Base-by-base conservation (phyloP, 2,888 invertebrate genomes). In the Apeira syringaria region DNA sequence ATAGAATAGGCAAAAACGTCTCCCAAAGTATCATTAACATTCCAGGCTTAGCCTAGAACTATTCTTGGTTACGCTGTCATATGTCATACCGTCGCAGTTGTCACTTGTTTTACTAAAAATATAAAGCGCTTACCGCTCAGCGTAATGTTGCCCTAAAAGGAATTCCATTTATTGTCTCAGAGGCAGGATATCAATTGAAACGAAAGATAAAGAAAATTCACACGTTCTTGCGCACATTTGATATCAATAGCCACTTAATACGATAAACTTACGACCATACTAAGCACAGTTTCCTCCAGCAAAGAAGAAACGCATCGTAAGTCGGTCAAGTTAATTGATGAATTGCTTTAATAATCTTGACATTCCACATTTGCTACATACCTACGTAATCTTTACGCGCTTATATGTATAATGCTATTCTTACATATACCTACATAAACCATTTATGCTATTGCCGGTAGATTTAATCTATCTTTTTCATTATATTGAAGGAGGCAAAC, bases 281-380 rank as follows among this genome's bases (percentile, higher is more conserved):
- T 12, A 33, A 22, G 28, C 3, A 9, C 20, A 22, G 32, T 33
- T 40, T 40, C 31, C 15, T 28, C 4, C 12, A 9, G 9, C 15
- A 8, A 0, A 65, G 60, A 66, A 62, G 64, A 61, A 68, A 68
- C 61, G 61, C 47, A 62, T 48, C 38, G 39, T 44, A 45, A 71
- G 62, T 77, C 71, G 81, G 82, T 82, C 79, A 81, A 77, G 76
- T 68, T 52, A 59, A 67, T 72, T 72, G 74, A 77, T 75, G 68
- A 67, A 67, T 67, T 68, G 63, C 53, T 67, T 42, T 37, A 47
- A 46, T 70, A 76, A 61, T 72, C 80, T 81, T 81, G 79, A 76
- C 80, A 76, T 75, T 75, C 68, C 64, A 51, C 51, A 54, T 53
- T 62, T 54, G 38, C 38, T 45, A 35, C 34, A 35, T 40, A 35